Base-by-base conservation (phyloP, 2,888 invertebrate genomes). In the Troides oblongomaculatus region DNA sequence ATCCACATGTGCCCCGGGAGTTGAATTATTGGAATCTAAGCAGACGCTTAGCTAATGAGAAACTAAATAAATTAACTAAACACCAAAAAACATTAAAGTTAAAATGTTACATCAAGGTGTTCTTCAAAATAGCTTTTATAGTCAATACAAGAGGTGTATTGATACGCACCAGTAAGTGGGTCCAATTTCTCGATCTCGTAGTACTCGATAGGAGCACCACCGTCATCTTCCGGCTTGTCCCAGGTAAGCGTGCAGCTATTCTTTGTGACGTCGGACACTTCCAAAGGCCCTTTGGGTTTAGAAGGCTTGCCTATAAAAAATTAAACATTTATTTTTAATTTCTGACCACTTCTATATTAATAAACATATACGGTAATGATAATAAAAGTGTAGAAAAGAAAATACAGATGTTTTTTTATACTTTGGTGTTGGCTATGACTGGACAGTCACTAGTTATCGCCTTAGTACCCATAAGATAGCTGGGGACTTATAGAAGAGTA, bases 151-250 rank as follows among this genome's bases (percentile, higher is more conserved):
- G 8, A 53, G 18, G 30, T 30, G 53, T 18, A 62, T 59, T 8
- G 12, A 18, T 25, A 73, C 81, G 76, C 72, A 92, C 92, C 92
- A 62, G 97, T 97, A 66, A 96, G 94, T 21, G 97, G 97, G 89
- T 98, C 98, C 61, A 98, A 94, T 83, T 98, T 98, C 89, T 99
- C 99, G 79, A 99, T 97, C 93, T 97, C 97, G 83, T 99, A 99
- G 84, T 98, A 97, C 73, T 98, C 97, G 76, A 99, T 95, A 59
- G 98, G 98, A 50, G 96, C 92, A 36, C 99, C 99, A 69, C 99
- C 99, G 81, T 99, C 99, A 84, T 99, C 99, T 76, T 97, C 97
- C 0, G 98, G 98, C 82, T 97, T 97, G 85, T 98, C 94, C 98
- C 98, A 99, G 72, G 96, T 95, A 7, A 99, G 93, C 73, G 97